phyloP scores from a whole-genome alignment of 2,113 vertebrate species.

The Sapajus apella region DNA sequence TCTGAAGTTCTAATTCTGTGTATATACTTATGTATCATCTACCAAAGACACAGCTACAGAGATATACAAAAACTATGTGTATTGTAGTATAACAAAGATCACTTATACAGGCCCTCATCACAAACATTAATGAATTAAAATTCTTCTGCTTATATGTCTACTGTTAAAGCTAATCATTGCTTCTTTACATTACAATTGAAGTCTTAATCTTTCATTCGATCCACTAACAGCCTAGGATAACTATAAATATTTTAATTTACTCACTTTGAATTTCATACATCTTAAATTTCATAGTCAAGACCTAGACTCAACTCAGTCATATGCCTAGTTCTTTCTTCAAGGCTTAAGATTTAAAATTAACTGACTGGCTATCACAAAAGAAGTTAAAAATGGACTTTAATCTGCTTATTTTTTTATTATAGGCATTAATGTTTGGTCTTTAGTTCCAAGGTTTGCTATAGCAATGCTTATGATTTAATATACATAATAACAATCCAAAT shows the following conservation, averaged over 20 bases:
- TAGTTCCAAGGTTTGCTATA: slow-evolving; percentile 17
- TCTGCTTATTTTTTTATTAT: background rate
- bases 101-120: background rate
- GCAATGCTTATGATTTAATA: slow-evolving; percentile 24
- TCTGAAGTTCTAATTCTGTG: background rate
- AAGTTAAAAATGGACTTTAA: background rate
- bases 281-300: slow-evolving; percentile 15
- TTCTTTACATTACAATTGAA: slow-evolving; percentile 28
- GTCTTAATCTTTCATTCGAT: slow-evolving; percentile 24
- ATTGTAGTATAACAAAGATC: background rate
- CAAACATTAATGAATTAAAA: slow-evolving; percentile 30
- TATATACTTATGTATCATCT: background rate
- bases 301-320: background rate
- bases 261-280: slow-evolving; percentile 38
- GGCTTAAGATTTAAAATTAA: slow-evolving; percentile 34
- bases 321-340: slow-evolving; percentile 13
- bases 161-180: slow-evolving; percentile 1
- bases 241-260: slow-evolving; percentile 46
- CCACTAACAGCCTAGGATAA: background rate
- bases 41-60: background rate
- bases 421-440: slow-evolving; percentile 14
- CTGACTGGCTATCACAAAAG: slow-evolving; percentile 16
- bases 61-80: background rate
- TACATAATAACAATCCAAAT: slow-evolving; percentile 18
- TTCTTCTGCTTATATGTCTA: slow-evolving; percentile 31